These are phyloP conservation scores for Lanius collurio DNA, from an alignment of 2,113 vertebrate species.

Conservation along the genomic window DNA sequence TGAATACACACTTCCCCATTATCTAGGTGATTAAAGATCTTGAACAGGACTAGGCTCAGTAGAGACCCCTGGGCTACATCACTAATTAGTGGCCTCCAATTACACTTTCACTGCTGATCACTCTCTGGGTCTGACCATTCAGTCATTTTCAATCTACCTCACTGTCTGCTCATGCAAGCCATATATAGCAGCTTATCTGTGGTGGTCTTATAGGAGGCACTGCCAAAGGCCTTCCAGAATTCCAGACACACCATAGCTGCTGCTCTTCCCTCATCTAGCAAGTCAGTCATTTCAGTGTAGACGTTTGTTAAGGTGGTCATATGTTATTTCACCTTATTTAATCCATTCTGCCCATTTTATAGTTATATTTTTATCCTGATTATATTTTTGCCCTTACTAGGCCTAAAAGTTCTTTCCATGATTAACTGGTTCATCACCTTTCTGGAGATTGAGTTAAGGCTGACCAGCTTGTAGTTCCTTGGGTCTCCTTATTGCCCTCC, in stretches of 20 bases:
- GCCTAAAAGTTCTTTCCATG: neutral
- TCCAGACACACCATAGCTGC: fast-evolving
- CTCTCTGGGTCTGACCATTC: neutral
- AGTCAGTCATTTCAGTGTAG: neutral
- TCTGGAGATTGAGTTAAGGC: neutral
- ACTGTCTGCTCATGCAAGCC: neutral
- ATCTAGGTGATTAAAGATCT: neutral
- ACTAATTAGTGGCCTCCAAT: neutral
- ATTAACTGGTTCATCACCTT: neutral
- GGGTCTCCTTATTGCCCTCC: neutral
- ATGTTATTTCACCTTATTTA: neutral
- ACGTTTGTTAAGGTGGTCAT: neutral
- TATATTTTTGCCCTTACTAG: neutral
- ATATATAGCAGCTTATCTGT: neutral
- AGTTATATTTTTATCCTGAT: neutral
- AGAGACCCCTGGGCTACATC: neutral
- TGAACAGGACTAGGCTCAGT: neutral
- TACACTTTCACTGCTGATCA: neutral
- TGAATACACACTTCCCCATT: neutral
- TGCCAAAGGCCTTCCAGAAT: neutral
- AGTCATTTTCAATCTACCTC: neutral
- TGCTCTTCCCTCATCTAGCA: neutral
- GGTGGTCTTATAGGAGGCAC: neutral
- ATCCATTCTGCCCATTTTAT: neutral
- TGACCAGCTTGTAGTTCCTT: neutral